Evolutionary conservation across 1,140 invertebrate genomes (phyloP).

Genomic region (Panagrolaimus sp.): DNA sequence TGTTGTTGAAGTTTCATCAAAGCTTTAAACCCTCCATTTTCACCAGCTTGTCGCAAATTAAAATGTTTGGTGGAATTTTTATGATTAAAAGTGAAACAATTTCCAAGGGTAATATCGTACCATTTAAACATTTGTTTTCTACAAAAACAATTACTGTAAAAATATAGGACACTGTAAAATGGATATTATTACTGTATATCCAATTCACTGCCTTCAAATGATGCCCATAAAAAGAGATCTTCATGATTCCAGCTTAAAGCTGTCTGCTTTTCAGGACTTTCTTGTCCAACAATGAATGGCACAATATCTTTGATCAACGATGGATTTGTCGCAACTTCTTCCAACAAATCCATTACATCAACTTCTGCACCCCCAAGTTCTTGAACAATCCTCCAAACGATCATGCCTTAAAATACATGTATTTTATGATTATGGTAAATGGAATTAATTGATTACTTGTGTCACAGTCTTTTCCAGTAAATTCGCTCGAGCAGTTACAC

Average conservation of each 20-base stretch:
- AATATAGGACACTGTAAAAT: background rate
- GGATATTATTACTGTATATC: constrained; percentile 22
- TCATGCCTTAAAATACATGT: too few species aligned
- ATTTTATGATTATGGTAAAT: too few species aligned
- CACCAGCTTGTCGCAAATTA: background rate
- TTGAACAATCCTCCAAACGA: background rate
- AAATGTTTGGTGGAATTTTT: background rate
- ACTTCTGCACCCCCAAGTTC: background rate
- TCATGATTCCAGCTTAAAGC: constrained; percentile 31
- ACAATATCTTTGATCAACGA: background rate
- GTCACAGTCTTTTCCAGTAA: background rate
- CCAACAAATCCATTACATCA: background rate
- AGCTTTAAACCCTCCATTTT: constrained; percentile 29
- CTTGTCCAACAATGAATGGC: constrained; percentile 1
- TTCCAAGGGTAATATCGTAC: constrained; percentile 28
- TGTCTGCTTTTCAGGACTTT: constrained; percentile 21
- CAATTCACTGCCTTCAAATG: constrained; percentile 26
- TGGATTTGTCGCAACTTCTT: background rate
- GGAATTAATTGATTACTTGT: background rate
- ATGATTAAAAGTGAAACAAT: constrained; percentile 37
- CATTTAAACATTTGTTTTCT: constrained; percentile 27
- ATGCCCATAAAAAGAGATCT: constrained; percentile 34
- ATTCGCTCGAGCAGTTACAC: background rate
- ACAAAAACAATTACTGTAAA: too few species aligned
- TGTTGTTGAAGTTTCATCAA: constrained; percentile 30